Base-by-base conservation (phyloP, 2,888 invertebrate genomes). In the Himalopsyche kuldschensis region DNA sequence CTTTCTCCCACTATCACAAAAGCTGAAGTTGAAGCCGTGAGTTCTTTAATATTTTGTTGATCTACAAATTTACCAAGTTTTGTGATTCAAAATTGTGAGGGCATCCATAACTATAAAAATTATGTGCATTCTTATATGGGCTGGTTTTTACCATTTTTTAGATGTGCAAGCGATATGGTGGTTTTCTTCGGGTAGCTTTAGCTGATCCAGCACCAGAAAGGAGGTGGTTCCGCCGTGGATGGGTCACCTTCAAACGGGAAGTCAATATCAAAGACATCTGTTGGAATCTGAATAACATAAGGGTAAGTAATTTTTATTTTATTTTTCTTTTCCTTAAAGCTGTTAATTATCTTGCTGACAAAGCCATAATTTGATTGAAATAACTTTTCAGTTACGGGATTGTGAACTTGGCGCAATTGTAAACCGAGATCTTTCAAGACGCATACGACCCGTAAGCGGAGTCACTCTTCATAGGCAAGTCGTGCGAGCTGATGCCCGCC, bases 221-320 rank as follows among this genome's bases (percentile, higher is more conserved):
- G 30, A 94, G 98, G 75, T 99, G 99, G 96, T 96, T 97, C 90
- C 95, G 99, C 17, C 94, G 99, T 78, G 99, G 99, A 63, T 99
- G 99, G 99, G 98, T 99, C 47, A 99, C 99, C 0, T 99, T 99
- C 90, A 96, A 97, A 87, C 93, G 98, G 27, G 96, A 97, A 88
- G 98, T 99, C 76, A 99, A 99, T 90, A 99, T 99, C 87, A 99
- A 99, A 89, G 99, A 99, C 89, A 99, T 99, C 87, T 99, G 99
- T 90, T 99, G 99, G 99, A 98, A 97, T 89, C 93, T 99, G 69
- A 99, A 99, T 89, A 98, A 97, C 87, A 97, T 98, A 85, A 93
- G 99, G 88, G 94, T 96, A 90, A 90, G 91, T 88, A 75, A 27
- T 47, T 75, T 4, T 32, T 6, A 20, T 31, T 0, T 20, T 15